Percentiles rank a stretch among this genome's conserved stretches.
Evolutionary conservation across 2,888 invertebrate species (phyloP).

Genomic region (Spodoptera littoralis): DNA sequence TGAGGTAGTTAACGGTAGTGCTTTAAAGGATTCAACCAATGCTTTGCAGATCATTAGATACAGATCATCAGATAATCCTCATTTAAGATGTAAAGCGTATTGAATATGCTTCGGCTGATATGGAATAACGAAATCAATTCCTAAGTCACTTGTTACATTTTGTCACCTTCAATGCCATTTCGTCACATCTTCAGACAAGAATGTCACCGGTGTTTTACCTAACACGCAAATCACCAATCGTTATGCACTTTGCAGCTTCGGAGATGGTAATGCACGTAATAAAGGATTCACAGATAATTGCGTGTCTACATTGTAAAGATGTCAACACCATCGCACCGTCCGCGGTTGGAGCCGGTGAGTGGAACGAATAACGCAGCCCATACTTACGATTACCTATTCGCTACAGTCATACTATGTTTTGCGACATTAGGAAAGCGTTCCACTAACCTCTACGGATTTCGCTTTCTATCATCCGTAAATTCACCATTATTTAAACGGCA

Average conservation of each 20-base stretch:
- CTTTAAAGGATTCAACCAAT: no score
- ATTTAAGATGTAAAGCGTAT: no score
- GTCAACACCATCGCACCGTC: slow-evolving; percentile 45
- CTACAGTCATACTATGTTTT: slow-evolving; percentile 65
- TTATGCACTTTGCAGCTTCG: slow-evolving; percentile 23
- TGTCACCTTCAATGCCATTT: not conserved
- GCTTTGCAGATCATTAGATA: no score
- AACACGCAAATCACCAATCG: slow-evolving; percentile 43
- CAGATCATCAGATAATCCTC: no score
- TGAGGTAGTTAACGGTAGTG: no score
- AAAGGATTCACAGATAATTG: slow-evolving; percentile 42
- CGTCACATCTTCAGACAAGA: not conserved
- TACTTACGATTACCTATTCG: slow-evolving; percentile 70
- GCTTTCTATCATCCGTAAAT: slow-evolving; percentile 70
- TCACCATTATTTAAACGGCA: slow-evolving; percentile 37
- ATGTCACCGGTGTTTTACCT: slow-evolving; percentile 16
- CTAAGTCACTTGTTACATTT: no score
- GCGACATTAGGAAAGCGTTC: slow-evolving; percentile 72
- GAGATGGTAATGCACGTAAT: slow-evolving; percentile 42
- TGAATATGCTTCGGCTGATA: no score
- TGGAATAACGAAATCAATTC: no score
- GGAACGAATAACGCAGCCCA: slow-evolving; percentile 61
- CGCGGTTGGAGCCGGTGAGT: slow-evolving; percentile 45
- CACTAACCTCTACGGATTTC: slow-evolving; percentile 73
- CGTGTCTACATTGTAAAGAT: slow-evolving; percentile 55